Base-by-base conservation (phyloP, 2,113 vertebrate genomes). In the Nettapus auritus region DNA sequence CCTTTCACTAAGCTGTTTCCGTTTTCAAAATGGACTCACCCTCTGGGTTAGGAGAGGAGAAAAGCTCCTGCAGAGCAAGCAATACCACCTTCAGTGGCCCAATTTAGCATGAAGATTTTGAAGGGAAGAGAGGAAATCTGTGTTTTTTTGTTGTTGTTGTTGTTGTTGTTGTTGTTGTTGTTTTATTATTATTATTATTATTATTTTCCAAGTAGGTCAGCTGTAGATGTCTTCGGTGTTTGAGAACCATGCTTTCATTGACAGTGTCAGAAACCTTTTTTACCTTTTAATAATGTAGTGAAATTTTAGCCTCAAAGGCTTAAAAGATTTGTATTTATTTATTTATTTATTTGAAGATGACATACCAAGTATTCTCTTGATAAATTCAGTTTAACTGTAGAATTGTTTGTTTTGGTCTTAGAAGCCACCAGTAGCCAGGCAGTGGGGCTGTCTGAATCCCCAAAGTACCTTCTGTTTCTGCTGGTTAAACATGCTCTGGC, bases 361-460 rank as follows among this genome's bases (percentile, higher is more conserved):
- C 12, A 26, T 26, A 52, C 0, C 0, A 66, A 7, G 3, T 1
- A 19, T 59, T 80, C 20, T 36, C n/a, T 42, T 23, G 26, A 42
- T n/a, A 75, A 60, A 59, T 36, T 34, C 4, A 38, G 3, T 44
- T 66, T 29, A 70, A 33, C 17, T 85, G 23, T 69, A 44, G 11
- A 56, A 8, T 26, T 67, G 66, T n/a, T 92, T 77, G 3, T 17
- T 63, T 74, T 0, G 0, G 10, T 21, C 13, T 55, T 19, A 66
- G 34, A 76, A 69, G 14, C 13, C 46, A 8, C 66, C 42, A 23
- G 25, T 64, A 55, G 28, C 25, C 18, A 53, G 40, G 34, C 36
- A n/a, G 8, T 0, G 2, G 8, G 8, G 55, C 33, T 52, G 31
- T 20, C 19, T 60, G 67, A n/a, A 16, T 6, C 14, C 23, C 21